These are phyloP conservation scores for Porphyrio hochstetteri DNA, from an alignment of 2,113 vertebrate genomes.

Conservation along the genomic window DNA sequence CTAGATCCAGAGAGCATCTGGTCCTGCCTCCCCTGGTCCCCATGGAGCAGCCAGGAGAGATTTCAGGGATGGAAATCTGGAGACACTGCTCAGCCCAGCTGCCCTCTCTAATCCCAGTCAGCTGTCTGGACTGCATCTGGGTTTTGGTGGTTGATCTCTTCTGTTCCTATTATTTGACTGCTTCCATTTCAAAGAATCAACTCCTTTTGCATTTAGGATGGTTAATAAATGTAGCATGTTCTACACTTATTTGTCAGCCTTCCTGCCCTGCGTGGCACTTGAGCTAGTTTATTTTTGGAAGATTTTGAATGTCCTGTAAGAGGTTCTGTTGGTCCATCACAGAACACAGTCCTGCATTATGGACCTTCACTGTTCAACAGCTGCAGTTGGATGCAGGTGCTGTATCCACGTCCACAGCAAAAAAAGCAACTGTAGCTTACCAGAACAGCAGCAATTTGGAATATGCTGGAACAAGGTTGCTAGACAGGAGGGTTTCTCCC, in stretches of 20 bases:
- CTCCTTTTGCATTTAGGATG: not conserved
- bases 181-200: not conserved
- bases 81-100: not conserved
- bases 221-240: not conserved
- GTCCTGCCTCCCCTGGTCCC: not conserved
- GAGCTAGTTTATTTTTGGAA: not conserved
- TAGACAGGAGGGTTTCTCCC: not conserved
- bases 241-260: not conserved
- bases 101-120: not conserved
- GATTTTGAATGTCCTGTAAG: not conserved
- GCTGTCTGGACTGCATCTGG: not conserved
- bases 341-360: not conserved
- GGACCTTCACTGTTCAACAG: not conserved
- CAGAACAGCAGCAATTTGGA: not conserved
- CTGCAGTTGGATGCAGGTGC: rapidly evolving
- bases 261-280: not conserved
- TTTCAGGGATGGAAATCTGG: not conserved
- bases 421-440: not conserved
- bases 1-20: not conserved
- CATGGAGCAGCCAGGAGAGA: not conserved
- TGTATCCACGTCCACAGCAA: not conserved
- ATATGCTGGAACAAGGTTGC: not conserved
- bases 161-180: not conserved
- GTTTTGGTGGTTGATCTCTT: not conserved
- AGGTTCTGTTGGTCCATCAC: not conserved